A percentile compares a stretch with the other conserved stretches of the same genome.
phyloP scores from a whole-genome alignment of 1,140 invertebrate genomes.

The Hirudo medicinalis region DNA sequence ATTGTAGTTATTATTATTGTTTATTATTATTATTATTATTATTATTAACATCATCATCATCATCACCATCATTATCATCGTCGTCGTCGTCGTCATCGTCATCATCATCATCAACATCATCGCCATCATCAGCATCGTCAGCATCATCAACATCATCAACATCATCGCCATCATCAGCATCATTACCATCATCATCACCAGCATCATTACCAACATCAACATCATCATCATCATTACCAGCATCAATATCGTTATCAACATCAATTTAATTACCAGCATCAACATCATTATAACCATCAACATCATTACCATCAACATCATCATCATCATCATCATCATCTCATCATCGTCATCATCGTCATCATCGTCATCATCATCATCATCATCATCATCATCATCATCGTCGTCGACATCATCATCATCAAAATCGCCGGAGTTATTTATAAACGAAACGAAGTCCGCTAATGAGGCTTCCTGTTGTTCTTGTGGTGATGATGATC shows the following conservation, averaged over 20 bases:
- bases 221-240: conserved; percentile 37
- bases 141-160: neutral
- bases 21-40: neutral
- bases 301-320: too few relatives aligned
- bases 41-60: neutral
- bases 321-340: too few relatives aligned
- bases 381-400: too few relatives aligned
- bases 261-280: conserved; percentile 96
- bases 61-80: neutral
- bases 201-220: neutral
- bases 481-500: too few relatives aligned
- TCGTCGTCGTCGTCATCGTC: neutral
- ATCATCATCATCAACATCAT: neutral
- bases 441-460: too few relatives aligned
- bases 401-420: too few relatives aligned
- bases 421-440: too few relatives aligned
- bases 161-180: neutral
- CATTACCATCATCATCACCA: neutral
- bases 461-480: too few relatives aligned
- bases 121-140: neutral
- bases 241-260: conserved; percentile 40
- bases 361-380: too few relatives aligned
- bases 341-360: too few relatives aligned
- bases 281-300: too few relatives aligned
- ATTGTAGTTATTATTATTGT: neutral